Percentiles rank a stretch among this genome's conserved stretches.
phyloP scores from a whole-genome alignment of 2,113 vertebrate genomes.

The Acrocephalus arundinaceus region DNA sequence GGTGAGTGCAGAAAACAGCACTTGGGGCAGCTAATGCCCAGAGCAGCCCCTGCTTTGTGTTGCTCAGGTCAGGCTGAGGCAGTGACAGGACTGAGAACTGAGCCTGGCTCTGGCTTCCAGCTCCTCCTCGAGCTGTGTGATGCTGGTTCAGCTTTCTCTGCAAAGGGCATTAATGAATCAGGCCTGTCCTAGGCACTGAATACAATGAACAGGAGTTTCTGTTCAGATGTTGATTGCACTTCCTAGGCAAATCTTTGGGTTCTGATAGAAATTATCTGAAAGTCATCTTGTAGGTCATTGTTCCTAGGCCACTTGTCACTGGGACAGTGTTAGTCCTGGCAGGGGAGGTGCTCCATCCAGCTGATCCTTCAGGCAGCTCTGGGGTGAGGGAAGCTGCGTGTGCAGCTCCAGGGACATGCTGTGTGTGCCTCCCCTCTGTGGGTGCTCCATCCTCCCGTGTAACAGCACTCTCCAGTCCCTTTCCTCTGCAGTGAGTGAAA shows the following conservation, averaged over 20 bases:
- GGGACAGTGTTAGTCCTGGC: background rate
- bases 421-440: rapidly evolving
- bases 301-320: background rate
- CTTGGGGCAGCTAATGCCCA: background rate
- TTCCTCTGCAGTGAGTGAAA: background rate
- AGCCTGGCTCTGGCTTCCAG: background rate
- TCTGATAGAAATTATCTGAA: background rate
- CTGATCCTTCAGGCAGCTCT: background rate
- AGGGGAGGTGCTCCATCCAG: background rate
- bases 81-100: too few species aligned
- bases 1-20: background rate
- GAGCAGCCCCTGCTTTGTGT: background rate
- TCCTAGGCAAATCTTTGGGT: background rate
- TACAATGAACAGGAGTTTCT: rapidly evolving
- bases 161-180: background rate
- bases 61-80: background rate
- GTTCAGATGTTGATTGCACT: background rate
- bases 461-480: background rate
- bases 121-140: background rate
- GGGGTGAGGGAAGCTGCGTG: background rate
- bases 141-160: background rate
- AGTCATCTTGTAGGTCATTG: background rate
- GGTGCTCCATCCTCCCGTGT: rapidly evolving
- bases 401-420: background rate
- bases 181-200: background rate